Evolutionary conservation across 92 coral and sea anemone genomes (phyloP), one percentile per base, ranked within the genome.

Genomic region (Epizoanthus stellaris): DNA sequence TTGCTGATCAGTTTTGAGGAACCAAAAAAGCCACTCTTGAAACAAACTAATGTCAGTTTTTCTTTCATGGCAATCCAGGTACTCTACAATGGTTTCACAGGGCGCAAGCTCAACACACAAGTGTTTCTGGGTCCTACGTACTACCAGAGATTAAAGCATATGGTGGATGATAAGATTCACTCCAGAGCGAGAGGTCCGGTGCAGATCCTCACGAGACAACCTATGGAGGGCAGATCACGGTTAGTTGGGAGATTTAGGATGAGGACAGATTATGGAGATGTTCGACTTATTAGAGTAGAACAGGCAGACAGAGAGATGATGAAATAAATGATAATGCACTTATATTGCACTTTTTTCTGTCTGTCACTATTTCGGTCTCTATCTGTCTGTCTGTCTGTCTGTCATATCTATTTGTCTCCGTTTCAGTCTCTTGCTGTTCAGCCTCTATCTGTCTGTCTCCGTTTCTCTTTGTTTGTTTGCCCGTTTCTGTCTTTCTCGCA

Each of bases 211-310:
- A 96, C 99, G 16, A 88, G 99, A 84, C 99, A 96, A 62, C 99
- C 99, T 34, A 96, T 94, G 98, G 99, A 96, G 82, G 99, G 99
- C 7, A 88, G 99, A 79, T 96, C 99, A 87, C 99, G 99, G 99
- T 96, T 23, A 84, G 91, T 25, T 14, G 4, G 56, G 14, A 49
- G 56, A 8, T 49, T 49, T 49, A 49, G 56, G 56, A 49, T 7
- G 56, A 13, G 11, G 56, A 49, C 56, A 10, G 14, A 49, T 8
- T 49, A 49, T 49, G 56, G 56, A 49, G 9, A 9, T 45, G 52
- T 5, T 45, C 9, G 9, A 45, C 52, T 45, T 7, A 9, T 45
- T 45, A 45, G 52, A 45, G 52, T 45, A 45, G 9, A 45, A 45
- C 8, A 45, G 52, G 52, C 52, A 45, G 52, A 45, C 6, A 45